A percentile compares a stretch with the other conserved stretches of the same genome.
These are phyloP conservation scores for Machimus atricapillus DNA, from an alignment of 2,888 invertebrate species.

Conservation along the genomic window DNA sequence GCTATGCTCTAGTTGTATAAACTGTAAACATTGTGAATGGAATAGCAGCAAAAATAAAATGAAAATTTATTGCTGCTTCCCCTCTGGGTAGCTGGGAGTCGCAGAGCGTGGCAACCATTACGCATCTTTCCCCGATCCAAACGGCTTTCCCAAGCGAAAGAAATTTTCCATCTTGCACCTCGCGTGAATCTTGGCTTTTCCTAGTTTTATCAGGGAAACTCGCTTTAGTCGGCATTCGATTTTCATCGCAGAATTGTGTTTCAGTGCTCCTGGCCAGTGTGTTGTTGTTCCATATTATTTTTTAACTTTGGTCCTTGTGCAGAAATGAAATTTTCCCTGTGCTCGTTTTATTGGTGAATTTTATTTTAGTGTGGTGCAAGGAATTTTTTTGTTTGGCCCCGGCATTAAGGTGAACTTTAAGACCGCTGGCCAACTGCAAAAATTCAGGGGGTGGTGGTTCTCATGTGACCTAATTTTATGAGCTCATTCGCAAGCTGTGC, in stretches of 20 bases:
- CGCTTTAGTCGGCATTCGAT: conserved; percentile 21
- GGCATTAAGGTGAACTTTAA: neutral
- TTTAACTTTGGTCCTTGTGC: neutral
- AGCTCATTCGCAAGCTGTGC: neutral
- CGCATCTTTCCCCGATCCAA: conserved; percentile 25
- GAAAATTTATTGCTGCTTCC: conserved; percentile 1
- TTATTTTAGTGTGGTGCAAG: neutral
- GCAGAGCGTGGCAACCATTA: conserved; percentile 8
- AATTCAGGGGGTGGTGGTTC: conserved; percentile 23
- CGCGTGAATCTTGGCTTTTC: neutral
- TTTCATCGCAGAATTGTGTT: conserved; percentile 7
- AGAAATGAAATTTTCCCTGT: neutral
- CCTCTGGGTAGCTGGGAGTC: conserved; percentile 12
- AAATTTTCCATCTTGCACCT: conserved; percentile 26
- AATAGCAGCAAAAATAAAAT: conserved; percentile 14
- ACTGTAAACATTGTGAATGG: conserved; percentile 27
- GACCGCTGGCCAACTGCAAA: neutral
- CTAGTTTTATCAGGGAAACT: conserved; percentile 27
- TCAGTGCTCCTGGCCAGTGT: neutral
- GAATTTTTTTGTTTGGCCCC: neutral
- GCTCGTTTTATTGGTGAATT: neutral
- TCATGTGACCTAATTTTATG: conserved; percentile 15
- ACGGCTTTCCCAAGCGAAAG: neutral
- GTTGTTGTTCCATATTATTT: neutral
- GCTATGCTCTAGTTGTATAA: conserved; percentile 5